These are phyloP conservation scores for Limnephilus marmoratus DNA, from an alignment of 2,888 invertebrate genomes.

Conservation along the genomic window DNA sequence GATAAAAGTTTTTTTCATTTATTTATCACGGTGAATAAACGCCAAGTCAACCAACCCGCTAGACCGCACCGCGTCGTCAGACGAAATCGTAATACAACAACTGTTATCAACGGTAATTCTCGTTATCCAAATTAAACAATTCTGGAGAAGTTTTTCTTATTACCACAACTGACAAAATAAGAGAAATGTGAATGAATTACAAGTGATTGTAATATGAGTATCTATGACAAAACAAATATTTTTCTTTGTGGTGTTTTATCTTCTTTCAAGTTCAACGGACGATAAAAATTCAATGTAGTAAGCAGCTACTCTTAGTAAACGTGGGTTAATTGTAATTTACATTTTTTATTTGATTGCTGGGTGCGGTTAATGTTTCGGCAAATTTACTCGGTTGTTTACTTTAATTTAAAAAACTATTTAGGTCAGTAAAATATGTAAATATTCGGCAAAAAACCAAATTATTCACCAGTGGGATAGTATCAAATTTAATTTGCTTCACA, in stretches of 20 bases:
- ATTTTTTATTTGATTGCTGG: not conserved
- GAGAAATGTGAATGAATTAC: not conserved
- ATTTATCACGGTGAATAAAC: not conserved
- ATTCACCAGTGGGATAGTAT: not conserved
- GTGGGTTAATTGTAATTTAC: not conserved
- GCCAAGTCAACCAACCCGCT: no score
- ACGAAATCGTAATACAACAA: not conserved
- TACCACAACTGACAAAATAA: not conserved
- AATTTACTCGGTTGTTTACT: not conserved
- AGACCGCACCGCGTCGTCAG: no score
- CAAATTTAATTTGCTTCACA: not conserved
- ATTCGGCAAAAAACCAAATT: not conserved
- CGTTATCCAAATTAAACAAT: not conserved
- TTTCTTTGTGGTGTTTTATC: slow-evolving; percentile 21
- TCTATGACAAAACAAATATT: slow-evolving; percentile 44
- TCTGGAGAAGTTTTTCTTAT: not conserved
- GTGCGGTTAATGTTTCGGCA: not conserved
- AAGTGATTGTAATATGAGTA: not conserved
- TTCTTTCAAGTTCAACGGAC: not conserved
- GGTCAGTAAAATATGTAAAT: not conserved
- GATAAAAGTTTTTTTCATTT: not conserved
- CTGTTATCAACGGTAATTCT: not conserved
- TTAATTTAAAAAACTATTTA: not conserved
- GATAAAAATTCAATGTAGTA: not conserved
- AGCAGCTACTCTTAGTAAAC: not conserved